Base-by-base conservation (phyloP, 2,113 vertebrate genomes). In the Spermophilus dauricus region DNA sequence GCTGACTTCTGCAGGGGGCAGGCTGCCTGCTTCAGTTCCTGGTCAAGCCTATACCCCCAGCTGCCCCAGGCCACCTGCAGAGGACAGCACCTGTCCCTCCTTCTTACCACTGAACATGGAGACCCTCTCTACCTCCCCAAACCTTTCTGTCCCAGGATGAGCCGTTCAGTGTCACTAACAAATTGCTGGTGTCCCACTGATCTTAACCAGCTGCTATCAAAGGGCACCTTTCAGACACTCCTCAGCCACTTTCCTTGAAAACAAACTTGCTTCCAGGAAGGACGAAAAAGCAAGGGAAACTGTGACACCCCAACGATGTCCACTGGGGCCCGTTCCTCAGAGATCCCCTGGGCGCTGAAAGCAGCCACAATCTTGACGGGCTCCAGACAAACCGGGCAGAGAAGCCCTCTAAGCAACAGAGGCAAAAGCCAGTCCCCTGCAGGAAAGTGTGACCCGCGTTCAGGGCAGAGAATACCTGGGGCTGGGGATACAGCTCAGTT, bases 371-470 rank as follows among this genome's bases (percentile, higher is more conserved):
- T 16, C 22, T 6, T 6, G 30, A 77, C 45, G 89, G 16, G 45
- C 20, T 61, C 30, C 37, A 34, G 16, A 28, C 22, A 30, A 81
- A 48, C 26, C 42, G 14, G 20, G 0, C 4, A 32, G 72, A 14
- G 42, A 78, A 8, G 48, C 14, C 17, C 17, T 18, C 32, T 11
- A 39, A 45, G 61, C n/a, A 24, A 1, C 0, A 0, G 61, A 96
- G 53, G 85, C 32, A 69, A 28, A 67, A 26, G 22, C 37, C n/a
- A 42, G 76, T 67, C 18, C 4, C 8, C 61, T 14, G 75, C 42
- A 37, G n/a, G 48, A 48, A 0, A 37, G 10, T 12, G 4, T 4
- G 70, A 72, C 26, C 1, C 0, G 0, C 16, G 0, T 37, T 39
- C 4, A 17, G 56, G 32, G 65, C 69, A 45, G 51, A 34, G 76